phyloP scores from a whole-genome alignment of 2,888 invertebrate species.

The Galerucella pusilla region DNA sequence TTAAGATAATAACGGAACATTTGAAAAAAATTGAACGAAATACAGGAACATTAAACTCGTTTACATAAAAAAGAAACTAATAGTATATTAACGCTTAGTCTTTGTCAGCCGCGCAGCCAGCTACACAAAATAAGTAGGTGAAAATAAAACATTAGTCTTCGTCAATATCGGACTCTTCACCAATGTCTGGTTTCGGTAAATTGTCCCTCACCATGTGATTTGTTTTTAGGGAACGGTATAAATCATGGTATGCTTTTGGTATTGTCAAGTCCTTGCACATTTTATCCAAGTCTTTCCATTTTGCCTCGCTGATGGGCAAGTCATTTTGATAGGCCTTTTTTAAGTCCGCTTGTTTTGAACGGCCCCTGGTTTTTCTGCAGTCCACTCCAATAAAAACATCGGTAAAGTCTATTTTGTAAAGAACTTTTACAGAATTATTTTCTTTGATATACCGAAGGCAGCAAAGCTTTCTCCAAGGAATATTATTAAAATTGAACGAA shows the following conservation, averaged over 20 bases:
- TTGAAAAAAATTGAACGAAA: too few relatives aligned
- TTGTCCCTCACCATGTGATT: slow-evolving; percentile 24
- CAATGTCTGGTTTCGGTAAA: slow-evolving; percentile 26
- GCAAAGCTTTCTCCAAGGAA: slow-evolving; percentile 34
- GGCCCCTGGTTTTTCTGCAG: slow-evolving; percentile 34
- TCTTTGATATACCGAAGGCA: slow-evolving; percentile 37
- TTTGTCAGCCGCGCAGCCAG: too few relatives aligned
- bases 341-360: slow-evolving; percentile 26
- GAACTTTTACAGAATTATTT: background rate
- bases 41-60: too few relatives aligned
- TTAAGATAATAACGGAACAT: too few relatives aligned
- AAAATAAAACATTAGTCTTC: slow-evolving; percentile 1
- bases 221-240: slow-evolving; percentile 37
- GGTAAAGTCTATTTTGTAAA: slow-evolving; percentile 38
- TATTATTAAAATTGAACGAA: slow-evolving; percentile 37
- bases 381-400: slow-evolving; percentile 38
- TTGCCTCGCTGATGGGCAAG: slow-evolving; percentile 10
- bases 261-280: slow-evolving; percentile 41
- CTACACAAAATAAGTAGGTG: too few relatives aligned
- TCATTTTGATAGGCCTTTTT: slow-evolving; percentile 3
- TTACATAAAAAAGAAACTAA: background rate
- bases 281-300: slow-evolving; percentile 34
- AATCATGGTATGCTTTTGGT: slow-evolving; percentile 41
- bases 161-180: slow-evolving; percentile 16
- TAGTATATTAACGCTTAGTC: background rate